Evolutionary conservation across 2,113 vertebrate genomes (phyloP), one percentile per base, ranked within the genome.

Genomic region (Sula dactylatra): DNA sequence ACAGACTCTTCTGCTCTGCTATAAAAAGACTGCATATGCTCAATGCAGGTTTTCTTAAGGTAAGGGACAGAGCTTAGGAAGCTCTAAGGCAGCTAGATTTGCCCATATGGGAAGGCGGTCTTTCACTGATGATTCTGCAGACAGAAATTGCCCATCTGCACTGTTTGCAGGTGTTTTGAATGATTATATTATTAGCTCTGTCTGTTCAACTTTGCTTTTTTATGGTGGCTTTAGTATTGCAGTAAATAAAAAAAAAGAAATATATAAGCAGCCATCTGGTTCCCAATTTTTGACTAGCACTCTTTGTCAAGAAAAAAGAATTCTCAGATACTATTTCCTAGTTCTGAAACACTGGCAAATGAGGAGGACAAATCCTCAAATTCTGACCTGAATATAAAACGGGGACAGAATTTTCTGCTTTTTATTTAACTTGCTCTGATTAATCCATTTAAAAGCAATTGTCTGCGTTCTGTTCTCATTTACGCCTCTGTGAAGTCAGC

Each of bases 181-280:
- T 99, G 99, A 99, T 99, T 99, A 99, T 99, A 99, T 99, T 99
- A 99, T 99, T 99, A 99, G 99, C 99, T 99, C 98, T 99, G 99
- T 99, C 98, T 98, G 98, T 98, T 99, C 98, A 99, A 99, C 98
- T 99, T 99, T 99, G 99, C 98, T 99, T 98, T 99, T 99, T 99
- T 99, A 99, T 99, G 98, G 98, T 98, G 98, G 98, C 98, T 99
- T 99, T 99, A 98, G 99, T 98, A 97, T 98, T 98, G 98, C 97
- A 98, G 98, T 98, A 97, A 97, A 98, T 97, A 97, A 98, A 98
- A 98, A 97, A 97, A 98, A 99, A 99, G 98, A 99, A 98, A 98
- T 98, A 98, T 98, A 99, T 98, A 98, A 98, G 98, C 98, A 95
- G 96, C 99, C 99, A 99, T 99, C 99, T 99, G 99, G 98, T 98